These are phyloP conservation scores for Cantharis lateralis DNA, from an alignment of 2,888 invertebrate species.

Conservation along the genomic window DNA sequence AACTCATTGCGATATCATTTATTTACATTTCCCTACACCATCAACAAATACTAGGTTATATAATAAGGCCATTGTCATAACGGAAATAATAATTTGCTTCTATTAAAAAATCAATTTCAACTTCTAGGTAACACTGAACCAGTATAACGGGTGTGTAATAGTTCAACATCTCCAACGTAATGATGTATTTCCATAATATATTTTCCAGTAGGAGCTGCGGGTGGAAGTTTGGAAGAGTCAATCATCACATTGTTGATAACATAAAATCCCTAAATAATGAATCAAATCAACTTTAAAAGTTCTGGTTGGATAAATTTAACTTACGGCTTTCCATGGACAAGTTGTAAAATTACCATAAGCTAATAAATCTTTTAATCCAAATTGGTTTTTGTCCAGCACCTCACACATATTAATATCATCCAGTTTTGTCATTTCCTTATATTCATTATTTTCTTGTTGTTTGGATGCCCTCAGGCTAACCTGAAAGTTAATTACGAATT, in stretches of 20 bases:
- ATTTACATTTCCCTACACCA: not conserved
- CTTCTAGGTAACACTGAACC: constrained; percentile 1
- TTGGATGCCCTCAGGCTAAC: constrained; percentile 12
- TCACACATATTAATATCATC: constrained; percentile 21
- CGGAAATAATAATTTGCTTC: not conserved
- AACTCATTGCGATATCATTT: not conserved
- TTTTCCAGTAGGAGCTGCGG: constrained; percentile 16
- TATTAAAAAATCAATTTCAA: not conserved
- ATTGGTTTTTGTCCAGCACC: constrained; percentile 12
- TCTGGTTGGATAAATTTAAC: not conserved
- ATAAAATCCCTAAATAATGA: constrained; percentile 9
- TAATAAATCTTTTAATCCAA: constrained; percentile 23
- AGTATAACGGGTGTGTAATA: constrained; percentile 9
- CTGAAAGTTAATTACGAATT: constrained; percentile 2
- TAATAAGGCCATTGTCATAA: not conserved
- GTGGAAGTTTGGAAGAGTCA: constrained; percentile 19
- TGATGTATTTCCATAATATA: constrained; percentile 8
- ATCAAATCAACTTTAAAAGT: not conserved
- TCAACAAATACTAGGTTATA: not conserved
- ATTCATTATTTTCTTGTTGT: constrained; percentile 13
- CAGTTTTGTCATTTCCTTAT: constrained; percentile 8
- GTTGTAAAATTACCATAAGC: constrained; percentile 22
- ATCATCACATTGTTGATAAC: constrained; percentile 15
- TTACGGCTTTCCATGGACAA: constrained; percentile 28
- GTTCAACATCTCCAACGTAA: constrained; percentile 9